Evolutionary conservation across 2,797 vertebrate genomes (phyloP).

Genomic region (Paedocypris micromegethes): DNA sequence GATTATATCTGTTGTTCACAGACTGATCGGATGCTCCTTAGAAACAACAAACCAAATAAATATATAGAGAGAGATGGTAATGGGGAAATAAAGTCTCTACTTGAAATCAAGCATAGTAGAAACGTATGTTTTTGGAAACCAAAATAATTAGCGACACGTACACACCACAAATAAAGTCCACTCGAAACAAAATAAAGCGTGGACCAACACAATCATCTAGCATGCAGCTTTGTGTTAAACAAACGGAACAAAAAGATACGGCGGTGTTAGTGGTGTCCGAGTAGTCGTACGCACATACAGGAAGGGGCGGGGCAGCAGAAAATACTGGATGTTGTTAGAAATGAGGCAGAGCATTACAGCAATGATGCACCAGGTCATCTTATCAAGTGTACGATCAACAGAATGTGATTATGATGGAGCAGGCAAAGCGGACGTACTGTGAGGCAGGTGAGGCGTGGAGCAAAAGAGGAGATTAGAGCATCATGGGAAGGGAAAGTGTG

Average conservation of each 20-base stretch:
- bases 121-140: too few relatives aligned
- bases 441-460: conserved; percentile 65
- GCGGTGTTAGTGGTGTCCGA: conserved; percentile 69
- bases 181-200: conserved; percentile 56
- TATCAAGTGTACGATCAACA: conserved; percentile 65
- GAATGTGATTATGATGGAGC: conserved; percentile 73
- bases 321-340: conserved; percentile 67
- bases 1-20: conserved; percentile 55
- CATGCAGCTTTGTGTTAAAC: conserved; percentile 78
- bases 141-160: conserved; percentile 71
- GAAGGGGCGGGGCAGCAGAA: conserved; percentile 49
- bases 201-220: conserved; percentile 46
- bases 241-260: conserved; percentile 71
- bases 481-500: conserved; percentile 64
- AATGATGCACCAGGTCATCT: conserved; percentile 83
- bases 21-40: conserved; percentile 27
- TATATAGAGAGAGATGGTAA: not conserved
- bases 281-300: conserved; percentile 60
- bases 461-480: conserved; percentile 80
- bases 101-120: conserved; percentile 23
- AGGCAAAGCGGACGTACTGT: conserved; percentile 69
- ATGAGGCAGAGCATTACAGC: conserved; percentile 87
- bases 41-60: not conserved
- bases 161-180: conserved; percentile 68
- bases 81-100: conserved; percentile 12